Evolutionary conservation across 1,140 invertebrate species (phyloP).

Genomic region (Caenorhabditis latens): DNA sequence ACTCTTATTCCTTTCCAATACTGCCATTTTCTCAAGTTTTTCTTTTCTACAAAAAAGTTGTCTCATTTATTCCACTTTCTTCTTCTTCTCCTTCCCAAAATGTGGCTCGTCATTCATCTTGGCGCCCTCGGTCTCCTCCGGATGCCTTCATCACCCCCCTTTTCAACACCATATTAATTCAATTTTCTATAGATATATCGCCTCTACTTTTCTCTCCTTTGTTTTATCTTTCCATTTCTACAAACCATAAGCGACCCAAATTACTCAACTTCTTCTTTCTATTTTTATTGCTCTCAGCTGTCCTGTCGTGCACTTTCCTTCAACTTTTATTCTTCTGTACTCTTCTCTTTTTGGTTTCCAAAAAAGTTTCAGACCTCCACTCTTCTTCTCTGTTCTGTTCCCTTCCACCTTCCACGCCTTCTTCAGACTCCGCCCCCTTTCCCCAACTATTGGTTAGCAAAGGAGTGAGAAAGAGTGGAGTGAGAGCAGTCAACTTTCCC

Average conservation of each 20-base stretch:
- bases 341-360: not conserved
- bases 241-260: conserved; percentile 26
- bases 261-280: not conserved
- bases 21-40: not conserved
- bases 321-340: not conserved
- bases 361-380: not conserved
- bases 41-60: not conserved
- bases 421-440: conserved; percentile 16
- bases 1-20: not conserved
- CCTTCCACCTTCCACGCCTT: not conserved
- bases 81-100: not conserved
- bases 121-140: not conserved
- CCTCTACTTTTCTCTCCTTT: not conserved
- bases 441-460: conserved; percentile 17
- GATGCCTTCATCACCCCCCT: not conserved
- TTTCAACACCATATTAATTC: conserved; percentile 27
- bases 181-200: conserved; percentile 24
- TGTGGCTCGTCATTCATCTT: conserved; percentile 35
- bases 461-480: not conserved
- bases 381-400: not conserved
- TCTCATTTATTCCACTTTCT: not conserved
- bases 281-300: not conserved
- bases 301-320: conserved; percentile 1
- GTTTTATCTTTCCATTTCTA: not conserved
- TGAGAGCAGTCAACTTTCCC: not conserved